These are phyloP conservation scores for Aromia moschata DNA, from an alignment of 2,888 invertebrate species.

Conservation along the genomic window DNA sequence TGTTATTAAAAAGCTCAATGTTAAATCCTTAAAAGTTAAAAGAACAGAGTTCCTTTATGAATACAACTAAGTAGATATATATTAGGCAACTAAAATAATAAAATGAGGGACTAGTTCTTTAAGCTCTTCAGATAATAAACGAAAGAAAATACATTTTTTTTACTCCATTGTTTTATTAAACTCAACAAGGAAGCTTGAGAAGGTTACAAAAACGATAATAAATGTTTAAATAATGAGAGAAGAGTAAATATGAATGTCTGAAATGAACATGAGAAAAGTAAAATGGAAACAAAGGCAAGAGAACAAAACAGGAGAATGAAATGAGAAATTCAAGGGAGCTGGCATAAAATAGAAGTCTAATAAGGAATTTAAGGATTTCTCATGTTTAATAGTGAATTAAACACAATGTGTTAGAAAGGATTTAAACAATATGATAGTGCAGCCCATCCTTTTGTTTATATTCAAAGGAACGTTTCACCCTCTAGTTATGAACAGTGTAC, in stretches of 20 bases:
- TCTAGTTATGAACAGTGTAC: too few species aligned
- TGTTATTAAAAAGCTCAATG: conserved; percentile 1
- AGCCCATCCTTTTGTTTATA: too few species aligned
- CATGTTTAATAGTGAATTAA: too few species aligned
- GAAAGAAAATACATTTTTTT: not conserved
- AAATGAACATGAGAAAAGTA: not conserved
- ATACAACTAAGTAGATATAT: conserved; percentile 37
- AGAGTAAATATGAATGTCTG: not conserved
- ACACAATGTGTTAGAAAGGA: too few species aligned
- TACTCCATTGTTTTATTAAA: not conserved
- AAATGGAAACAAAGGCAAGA: not conserved
- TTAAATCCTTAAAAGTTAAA: conserved; percentile 48
- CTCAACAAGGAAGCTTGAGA: not conserved
- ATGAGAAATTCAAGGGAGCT: not conserved
- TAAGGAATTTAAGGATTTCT: too few species aligned
- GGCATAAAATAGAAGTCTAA: too few species aligned
- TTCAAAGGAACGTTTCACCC: too few species aligned
- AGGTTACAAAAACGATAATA: not conserved
- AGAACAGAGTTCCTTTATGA: conserved; percentile 52
- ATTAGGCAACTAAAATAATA: conserved; percentile 28
- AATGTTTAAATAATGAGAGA: not conserved
- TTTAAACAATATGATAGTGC: too few species aligned
- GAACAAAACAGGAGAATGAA: not conserved
- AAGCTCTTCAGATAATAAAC: not conserved
- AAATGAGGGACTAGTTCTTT: conserved; percentile 11